phyloP scores from a whole-genome alignment of 2,888 invertebrate genomes.

The Athalia cordata region DNA sequence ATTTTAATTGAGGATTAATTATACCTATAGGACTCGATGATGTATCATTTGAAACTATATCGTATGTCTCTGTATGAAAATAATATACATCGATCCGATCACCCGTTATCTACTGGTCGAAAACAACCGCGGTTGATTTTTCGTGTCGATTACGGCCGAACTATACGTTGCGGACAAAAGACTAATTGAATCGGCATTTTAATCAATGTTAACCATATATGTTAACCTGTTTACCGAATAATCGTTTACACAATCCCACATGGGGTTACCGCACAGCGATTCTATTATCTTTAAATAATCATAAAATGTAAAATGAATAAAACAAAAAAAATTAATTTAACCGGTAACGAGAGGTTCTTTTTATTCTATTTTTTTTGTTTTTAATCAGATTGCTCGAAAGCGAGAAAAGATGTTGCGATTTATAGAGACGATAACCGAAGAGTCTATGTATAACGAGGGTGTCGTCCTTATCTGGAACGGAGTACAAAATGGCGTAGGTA shows the following conservation, averaged over 20 bases:
- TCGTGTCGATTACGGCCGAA: not conserved
- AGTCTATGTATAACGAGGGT: not conserved
- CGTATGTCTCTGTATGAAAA: too few species aligned
- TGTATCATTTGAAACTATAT: too few species aligned
- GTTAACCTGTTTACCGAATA: not conserved
- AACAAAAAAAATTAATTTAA: too few species aligned
- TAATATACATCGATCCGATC: not conserved
- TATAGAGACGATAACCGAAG: too few species aligned
- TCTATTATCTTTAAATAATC: too few species aligned
- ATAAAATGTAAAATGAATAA: too few species aligned
- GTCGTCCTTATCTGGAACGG: constrained; percentile 19
- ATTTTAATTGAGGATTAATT: not conserved
- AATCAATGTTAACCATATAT: too few species aligned
- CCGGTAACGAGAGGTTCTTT: too few species aligned
- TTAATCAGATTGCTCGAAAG: not conserved
- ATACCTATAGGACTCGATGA: not conserved
- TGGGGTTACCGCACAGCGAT: too few species aligned
- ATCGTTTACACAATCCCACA: too few species aligned
- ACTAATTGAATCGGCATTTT: not conserved
- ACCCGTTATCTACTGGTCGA: not conserved
- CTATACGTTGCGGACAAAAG: not conserved
- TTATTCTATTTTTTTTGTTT: not conserved
- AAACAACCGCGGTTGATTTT: not conserved
- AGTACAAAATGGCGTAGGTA: not conserved
- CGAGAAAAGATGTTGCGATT: too few species aligned